phyloP scores from a whole-genome alignment of 2,113 vertebrate genomes.

The Chunga burmeisteri region DNA sequence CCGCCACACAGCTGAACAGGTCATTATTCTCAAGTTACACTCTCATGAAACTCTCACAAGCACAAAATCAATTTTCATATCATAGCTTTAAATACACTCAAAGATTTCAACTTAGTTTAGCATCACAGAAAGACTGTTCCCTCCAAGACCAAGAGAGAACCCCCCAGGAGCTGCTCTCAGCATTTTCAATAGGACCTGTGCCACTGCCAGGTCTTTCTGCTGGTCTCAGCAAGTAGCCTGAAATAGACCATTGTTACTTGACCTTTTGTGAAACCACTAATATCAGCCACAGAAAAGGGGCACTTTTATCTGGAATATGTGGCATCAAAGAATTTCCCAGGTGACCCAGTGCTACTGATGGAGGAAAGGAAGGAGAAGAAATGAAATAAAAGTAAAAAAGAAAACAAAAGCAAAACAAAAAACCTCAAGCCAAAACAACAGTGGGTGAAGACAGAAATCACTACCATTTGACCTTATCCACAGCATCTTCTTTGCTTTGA shows the following conservation, averaged over 20 bases:
- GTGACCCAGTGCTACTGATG: neutral
- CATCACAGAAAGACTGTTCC: neutral
- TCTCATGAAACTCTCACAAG: neutral
- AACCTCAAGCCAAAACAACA: neutral
- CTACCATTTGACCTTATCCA: neutral
- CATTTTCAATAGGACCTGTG: neutral
- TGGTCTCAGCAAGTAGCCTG: neutral
- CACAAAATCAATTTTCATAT: neutral
- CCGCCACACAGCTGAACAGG: neutral
- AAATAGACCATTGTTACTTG: neutral
- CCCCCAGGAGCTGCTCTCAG: neutral
- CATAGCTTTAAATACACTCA: neutral
- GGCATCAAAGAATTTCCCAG: neutral
- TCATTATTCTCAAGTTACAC: neutral
- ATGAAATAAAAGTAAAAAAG: neutral
- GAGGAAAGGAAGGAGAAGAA: neutral
- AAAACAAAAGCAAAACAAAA: neutral
- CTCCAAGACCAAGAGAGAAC: neutral
- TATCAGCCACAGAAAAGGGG: neutral
- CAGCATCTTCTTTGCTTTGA: neutral
- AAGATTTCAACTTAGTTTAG: neutral
- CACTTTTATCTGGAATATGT: neutral
- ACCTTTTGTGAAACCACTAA: neutral
- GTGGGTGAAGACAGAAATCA: neutral
- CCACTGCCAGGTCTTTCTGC: neutral